Base-by-base conservation (phyloP, 2,113 vertebrate genomes). In the Apaloderma vittatum region DNA sequence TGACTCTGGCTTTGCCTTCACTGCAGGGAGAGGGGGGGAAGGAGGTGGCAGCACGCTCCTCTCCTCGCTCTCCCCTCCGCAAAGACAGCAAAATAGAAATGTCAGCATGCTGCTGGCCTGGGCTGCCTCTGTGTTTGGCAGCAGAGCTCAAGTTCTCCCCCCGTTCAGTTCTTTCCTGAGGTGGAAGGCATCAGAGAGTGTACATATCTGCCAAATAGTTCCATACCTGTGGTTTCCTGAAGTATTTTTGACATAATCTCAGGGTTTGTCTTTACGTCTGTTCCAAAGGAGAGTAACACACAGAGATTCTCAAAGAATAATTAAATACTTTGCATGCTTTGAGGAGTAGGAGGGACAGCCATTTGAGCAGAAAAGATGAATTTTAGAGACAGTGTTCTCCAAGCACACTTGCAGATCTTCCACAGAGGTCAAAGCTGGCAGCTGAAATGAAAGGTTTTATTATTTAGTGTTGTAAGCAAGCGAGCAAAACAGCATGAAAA, bases 101-200 rank as follows among this genome's bases (percentile, higher is more conserved):
- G 71, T 34, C 46, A 58, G 3, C 0, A 0, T 45, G 29, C 37
- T 1, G 1, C 0, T 0, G 21, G 32, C 19, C 55, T 11, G 24
- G 23, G 52, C 58, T 93, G 59, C 58, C 46, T 61, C 34, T 70
- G 26, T 37, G 57, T 68, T 54, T 57, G 40, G 59, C 59, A 70
- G 76, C 59, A 58, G 55, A 77, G 48, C 27, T 94, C 58, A 27
- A 30, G 22, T 36, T 19, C 16, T 73, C 19, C 40, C 6, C 79
- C 11, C 24, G 15, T 6, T 65, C 22, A 2, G 0, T 46, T 43
- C 16, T 82, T 20, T 11, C 11, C 43, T 24, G 13, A 27, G 49
- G 48, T 24, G 29, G 36, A 78, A 17, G 14, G 43, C 45, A 57
- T 66, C 34, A 43, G n/a, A n/a, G n/a, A 65, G 5, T 8, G 1